phyloP scores from a whole-genome alignment of 1,140 invertebrate genomes.

The Notospermus geniculatus region DNA sequence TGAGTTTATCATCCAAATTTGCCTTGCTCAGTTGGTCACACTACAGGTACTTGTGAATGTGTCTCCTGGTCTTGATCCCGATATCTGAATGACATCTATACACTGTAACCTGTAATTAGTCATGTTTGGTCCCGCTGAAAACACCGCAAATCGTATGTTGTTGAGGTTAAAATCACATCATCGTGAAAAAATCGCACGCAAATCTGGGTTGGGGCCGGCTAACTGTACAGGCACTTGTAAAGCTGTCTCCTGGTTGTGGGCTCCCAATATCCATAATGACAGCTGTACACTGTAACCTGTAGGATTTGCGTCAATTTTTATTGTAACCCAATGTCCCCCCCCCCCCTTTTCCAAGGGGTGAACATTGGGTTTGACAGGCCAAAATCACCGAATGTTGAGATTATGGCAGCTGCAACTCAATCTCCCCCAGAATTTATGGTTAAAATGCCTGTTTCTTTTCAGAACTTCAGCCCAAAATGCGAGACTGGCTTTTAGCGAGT shows the following conservation, averaged over 20 bases:
- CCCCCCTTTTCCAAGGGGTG: background rate
- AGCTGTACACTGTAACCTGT: no score
- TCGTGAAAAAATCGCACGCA: no score
- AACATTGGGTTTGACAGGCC: background rate
- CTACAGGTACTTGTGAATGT: background rate
- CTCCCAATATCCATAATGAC: no score
- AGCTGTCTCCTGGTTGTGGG: no score
- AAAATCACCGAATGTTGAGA: background rate
- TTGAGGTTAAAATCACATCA: no score
- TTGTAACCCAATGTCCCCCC: background rate
- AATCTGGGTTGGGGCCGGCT: no score
- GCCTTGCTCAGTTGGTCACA: background rate
- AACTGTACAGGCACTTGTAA: no score
- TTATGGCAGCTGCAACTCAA: background rate
- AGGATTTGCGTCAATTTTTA: no score
- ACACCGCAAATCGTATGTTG: no score
- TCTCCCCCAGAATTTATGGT: background rate
- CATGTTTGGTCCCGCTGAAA: background rate
- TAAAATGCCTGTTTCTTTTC: slow-evolving; percentile 17
- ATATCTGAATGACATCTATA: background rate
- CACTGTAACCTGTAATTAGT: background rate
- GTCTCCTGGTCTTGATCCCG: background rate
- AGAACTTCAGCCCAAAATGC: slow-evolving; percentile 66
- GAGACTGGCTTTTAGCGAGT: slow-evolving; percentile 57
- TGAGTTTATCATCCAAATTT: background rate